Evolutionary conservation across 2,797 vertebrate species (phyloP).

Genomic region (Myotis myotis): DNA sequence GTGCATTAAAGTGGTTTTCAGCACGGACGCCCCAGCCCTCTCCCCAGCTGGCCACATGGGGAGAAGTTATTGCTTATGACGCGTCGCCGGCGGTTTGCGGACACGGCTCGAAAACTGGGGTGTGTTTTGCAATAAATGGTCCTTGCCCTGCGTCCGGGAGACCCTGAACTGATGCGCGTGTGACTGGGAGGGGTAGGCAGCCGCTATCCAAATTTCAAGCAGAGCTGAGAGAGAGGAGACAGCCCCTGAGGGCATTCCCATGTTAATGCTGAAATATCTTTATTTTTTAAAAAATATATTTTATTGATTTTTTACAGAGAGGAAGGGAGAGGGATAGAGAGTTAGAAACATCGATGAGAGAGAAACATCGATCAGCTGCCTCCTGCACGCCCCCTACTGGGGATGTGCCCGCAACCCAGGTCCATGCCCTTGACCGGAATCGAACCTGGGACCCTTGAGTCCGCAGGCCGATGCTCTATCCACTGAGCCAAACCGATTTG

Average conservation of each 20-base stretch:
- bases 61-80: background rate
- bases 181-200: background rate
- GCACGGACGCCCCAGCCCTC: accelerated
- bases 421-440: too few species aligned
- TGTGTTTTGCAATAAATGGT: background rate
- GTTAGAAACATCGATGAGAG: too few species aligned
- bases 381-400: too few species aligned
- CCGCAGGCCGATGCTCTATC: too few species aligned
- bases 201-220: background rate
- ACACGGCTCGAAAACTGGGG: background rate
- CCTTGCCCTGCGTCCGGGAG: accelerated
- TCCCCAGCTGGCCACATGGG: background rate
- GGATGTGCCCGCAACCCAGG: too few species aligned
- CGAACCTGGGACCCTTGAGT: too few species aligned
- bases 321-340: too few species aligned
- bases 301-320: too few species aligned
- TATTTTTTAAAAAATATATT: too few species aligned
- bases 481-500: too few species aligned
- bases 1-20: background rate
- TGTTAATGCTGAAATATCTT: background rate
- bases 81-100: background rate
- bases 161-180: background rate
- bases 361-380: too few species aligned
- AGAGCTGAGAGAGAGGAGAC: accelerated
- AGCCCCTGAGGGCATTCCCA: background rate